phyloP scores from a whole-genome alignment of 1,140 invertebrate genomes.

The Palaemon carinicauda region DNA sequence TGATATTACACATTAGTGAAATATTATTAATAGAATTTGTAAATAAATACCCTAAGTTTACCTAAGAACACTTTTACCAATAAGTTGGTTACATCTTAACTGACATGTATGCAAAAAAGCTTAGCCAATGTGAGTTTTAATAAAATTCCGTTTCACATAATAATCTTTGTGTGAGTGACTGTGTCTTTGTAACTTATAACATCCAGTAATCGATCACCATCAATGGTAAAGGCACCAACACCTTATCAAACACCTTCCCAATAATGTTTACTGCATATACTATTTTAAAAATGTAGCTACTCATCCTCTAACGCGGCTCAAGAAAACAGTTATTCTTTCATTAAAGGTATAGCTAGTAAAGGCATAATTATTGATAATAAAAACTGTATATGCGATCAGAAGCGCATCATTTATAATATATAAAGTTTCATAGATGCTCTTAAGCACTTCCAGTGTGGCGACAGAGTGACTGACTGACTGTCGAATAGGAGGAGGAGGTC shows the following conservation, averaged over 20 bases:
- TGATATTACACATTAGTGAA: too few relatives aligned
- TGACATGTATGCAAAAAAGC: too few relatives aligned
- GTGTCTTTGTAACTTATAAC: too few relatives aligned
- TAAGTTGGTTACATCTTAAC: too few relatives aligned
- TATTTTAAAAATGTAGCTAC: not conserved
- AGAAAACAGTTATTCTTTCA: not conserved
- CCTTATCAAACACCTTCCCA: conserved; percentile 39
- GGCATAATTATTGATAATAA: conserved; percentile 17
- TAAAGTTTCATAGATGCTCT: not conserved
- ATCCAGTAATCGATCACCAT: conserved; percentile 9
- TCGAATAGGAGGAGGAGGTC: not conserved
- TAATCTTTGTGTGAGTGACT: too few relatives aligned
- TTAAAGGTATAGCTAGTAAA: conserved; percentile 35
- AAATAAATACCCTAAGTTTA: too few relatives aligned
- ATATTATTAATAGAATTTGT: too few relatives aligned
- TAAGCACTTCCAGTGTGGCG: conserved; percentile 27
- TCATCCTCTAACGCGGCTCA: conserved; percentile 21
- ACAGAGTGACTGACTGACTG: not conserved
- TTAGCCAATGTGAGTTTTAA: too few relatives aligned
- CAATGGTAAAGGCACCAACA: conserved; percentile 45
- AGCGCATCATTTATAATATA: conserved; percentile 9
- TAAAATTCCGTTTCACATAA: too few relatives aligned
- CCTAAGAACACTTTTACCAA: too few relatives aligned
- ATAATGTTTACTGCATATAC: not conserved
- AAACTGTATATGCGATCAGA: conserved; percentile 18